Percentiles rank a stretch among this genome's conserved stretches.
phyloP scores from a whole-genome alignment of 2,113 vertebrate species.

The Alouatta palliata region DNA sequence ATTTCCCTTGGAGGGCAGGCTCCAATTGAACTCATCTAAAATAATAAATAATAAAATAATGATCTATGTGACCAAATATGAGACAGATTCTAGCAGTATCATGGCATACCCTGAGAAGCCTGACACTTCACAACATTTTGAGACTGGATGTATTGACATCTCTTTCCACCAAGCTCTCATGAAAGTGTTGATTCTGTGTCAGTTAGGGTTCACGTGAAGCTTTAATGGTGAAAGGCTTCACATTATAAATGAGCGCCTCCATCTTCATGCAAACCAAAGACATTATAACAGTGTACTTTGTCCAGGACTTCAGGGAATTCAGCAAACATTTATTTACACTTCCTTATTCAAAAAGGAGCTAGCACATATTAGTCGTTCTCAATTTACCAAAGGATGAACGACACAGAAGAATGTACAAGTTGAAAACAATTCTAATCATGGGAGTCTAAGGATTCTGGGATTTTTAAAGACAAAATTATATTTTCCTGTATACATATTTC shows the following conservation, averaged over 20 bases:
- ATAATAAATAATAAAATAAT: not conserved
- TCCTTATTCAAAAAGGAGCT: not conserved
- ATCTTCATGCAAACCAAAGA: not conserved
- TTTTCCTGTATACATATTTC: not conserved
- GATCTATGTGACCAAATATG: not conserved
- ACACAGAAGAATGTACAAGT: not conserved
- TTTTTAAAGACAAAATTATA: conserved; percentile 18
- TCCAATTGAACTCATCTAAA: conserved; percentile 12
- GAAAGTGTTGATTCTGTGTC: conserved; percentile 26
- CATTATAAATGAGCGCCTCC: not conserved
- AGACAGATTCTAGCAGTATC: not conserved
- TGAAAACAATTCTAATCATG: not conserved
- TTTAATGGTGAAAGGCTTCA: not conserved
- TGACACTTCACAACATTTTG: not conserved
- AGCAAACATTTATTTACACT: not conserved
- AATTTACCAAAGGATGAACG: not conserved
- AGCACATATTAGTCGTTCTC: not conserved
- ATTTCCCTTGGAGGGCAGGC: not conserved
- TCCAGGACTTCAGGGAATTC: not conserved
- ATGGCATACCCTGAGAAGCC: not conserved
- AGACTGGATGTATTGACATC: not conserved
- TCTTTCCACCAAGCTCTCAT: not conserved
- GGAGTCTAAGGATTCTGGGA: not conserved
- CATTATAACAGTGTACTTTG: not conserved
- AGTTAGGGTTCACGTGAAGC: not conserved